Percentiles rank a stretch among this genome's conserved stretches.
Conservation (phyloP, 2,797 vertebrate species). For the Galago senegalensis region DNA sequence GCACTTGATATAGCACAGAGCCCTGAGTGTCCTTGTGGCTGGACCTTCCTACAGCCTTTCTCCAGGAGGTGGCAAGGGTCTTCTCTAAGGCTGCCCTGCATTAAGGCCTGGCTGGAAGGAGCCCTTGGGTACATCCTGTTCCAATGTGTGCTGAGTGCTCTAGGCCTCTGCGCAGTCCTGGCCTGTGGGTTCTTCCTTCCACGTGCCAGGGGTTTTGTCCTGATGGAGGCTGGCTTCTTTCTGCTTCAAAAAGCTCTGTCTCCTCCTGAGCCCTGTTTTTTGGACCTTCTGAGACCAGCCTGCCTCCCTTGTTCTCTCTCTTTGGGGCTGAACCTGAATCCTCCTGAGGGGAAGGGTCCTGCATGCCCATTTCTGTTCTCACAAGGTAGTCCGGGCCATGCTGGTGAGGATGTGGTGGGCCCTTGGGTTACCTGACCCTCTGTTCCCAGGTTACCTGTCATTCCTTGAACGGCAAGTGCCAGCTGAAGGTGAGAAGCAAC, state of each 20-base stretch:
- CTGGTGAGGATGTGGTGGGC: not conserved
- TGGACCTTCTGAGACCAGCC: not conserved
- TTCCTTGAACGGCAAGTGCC: slow-evolving; percentile 90
- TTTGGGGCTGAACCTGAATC: not conserved
- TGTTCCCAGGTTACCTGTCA: slow-evolving; percentile 93
- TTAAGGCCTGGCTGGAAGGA: not conserved
- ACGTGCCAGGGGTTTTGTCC: not conserved
- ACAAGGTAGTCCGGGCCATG: not conserved
- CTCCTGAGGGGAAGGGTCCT: not conserved
- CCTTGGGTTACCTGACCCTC: not conserved
- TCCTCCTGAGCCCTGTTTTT: not conserved
- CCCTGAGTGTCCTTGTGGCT: not conserved
- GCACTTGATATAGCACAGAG: too few species aligned
- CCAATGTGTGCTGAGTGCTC: fast-evolving
- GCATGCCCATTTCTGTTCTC: not conserved
- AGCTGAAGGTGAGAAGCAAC: slow-evolving; percentile 94
- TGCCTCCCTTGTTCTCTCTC: not conserved
- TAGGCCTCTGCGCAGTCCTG: not conserved
- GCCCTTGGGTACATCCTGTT: too few species aligned
- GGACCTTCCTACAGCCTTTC: not conserved
- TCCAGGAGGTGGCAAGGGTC: not conserved
- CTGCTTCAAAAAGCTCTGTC: not conserved
- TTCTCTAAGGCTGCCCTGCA: not conserved
- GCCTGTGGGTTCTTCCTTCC: not conserved
- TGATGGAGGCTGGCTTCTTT: not conserved